A percentile compares a stretch with the other conserved stretches of the same genome.
Evolutionary conservation across 1,140 invertebrate species (phyloP).

Genomic region (Saccostrea cuccullata): DNA sequence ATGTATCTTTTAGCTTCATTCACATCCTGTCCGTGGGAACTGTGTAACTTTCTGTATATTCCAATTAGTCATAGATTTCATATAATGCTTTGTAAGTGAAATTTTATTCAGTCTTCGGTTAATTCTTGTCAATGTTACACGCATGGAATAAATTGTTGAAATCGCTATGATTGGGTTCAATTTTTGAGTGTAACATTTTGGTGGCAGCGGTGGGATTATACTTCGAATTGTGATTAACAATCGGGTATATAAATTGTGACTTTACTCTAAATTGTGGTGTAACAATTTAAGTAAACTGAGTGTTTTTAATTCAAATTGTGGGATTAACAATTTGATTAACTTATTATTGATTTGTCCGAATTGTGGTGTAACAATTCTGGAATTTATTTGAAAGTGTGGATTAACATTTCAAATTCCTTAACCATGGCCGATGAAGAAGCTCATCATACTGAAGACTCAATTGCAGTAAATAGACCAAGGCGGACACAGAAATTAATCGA

Average conservation of each 20-base stretch:
- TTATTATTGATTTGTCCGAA: too few species aligned
- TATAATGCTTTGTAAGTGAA: too few species aligned
- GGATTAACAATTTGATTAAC: neutral
- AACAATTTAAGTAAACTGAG: neutral
- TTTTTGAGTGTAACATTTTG: constrained; percentile 18
- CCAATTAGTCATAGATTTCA: too few species aligned
- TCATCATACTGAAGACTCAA: neutral
- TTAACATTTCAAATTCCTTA: neutral
- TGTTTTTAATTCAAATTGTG: neutral
- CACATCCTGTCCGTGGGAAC: too few species aligned
- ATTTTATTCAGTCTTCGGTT: too few species aligned
- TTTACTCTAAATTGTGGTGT: neutral
- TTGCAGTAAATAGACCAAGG: neutral
- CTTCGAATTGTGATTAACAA: too few species aligned
- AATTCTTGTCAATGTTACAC: neutral
- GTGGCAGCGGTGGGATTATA: neutral
- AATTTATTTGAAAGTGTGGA: neutral
- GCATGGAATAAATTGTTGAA: neutral
- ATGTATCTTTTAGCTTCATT: too few species aligned
- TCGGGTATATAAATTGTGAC: too few species aligned
- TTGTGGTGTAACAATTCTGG: too few species aligned
- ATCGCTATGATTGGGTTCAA: neutral
- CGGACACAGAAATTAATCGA: neutral
- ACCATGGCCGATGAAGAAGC: neutral
- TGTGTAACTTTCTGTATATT: too few species aligned